A percentile compares a stretch with the other conserved stretches of the same genome.
Conservation (phyloP, 2,113 vertebrate genomes). For the Megalops atlanticus region DNA sequence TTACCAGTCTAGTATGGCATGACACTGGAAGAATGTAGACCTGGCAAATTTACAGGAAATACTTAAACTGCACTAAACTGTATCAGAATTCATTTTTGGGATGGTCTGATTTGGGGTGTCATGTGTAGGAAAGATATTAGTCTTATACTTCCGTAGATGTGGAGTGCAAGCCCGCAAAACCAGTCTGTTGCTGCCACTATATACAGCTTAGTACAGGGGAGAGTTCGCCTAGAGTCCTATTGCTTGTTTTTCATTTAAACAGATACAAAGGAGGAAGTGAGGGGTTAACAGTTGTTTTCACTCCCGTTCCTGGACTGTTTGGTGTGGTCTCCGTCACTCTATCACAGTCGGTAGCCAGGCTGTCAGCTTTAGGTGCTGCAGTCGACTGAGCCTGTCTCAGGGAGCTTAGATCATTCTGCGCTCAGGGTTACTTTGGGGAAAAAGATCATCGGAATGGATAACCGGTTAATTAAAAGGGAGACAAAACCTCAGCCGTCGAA, state of each 20-base stretch:
- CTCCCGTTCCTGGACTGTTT: neutral
- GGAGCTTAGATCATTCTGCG: neutral
- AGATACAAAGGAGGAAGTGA: neutral
- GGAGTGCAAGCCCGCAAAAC: too few species aligned
- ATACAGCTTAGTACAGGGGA: too few species aligned
- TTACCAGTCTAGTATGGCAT: too few species aligned
- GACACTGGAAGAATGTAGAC: too few species aligned
- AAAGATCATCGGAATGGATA: neutral
- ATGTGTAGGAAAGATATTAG: too few species aligned
- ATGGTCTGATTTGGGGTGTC: too few species aligned
- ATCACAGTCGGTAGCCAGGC: neutral
- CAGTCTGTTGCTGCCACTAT: neutral
- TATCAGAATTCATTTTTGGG: too few species aligned
- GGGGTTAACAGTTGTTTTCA: neutral
- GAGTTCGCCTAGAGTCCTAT: too few species aligned
- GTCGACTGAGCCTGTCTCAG: neutral
- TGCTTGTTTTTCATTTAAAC: neutral
- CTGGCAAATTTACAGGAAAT: too few species aligned
- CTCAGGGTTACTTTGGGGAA: neutral
- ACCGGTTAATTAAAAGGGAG: slow-evolving; percentile 11
- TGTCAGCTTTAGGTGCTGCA: neutral
- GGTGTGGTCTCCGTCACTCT: too few species aligned
- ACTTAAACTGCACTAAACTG: too few species aligned
- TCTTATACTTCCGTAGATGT: too few species aligned
- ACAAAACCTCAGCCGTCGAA: slow-evolving; percentile 1